These are phyloP conservation scores for Melanerpes aurifrons DNA, from an alignment of 2,113 vertebrate genomes.

Conservation along the genomic window DNA sequence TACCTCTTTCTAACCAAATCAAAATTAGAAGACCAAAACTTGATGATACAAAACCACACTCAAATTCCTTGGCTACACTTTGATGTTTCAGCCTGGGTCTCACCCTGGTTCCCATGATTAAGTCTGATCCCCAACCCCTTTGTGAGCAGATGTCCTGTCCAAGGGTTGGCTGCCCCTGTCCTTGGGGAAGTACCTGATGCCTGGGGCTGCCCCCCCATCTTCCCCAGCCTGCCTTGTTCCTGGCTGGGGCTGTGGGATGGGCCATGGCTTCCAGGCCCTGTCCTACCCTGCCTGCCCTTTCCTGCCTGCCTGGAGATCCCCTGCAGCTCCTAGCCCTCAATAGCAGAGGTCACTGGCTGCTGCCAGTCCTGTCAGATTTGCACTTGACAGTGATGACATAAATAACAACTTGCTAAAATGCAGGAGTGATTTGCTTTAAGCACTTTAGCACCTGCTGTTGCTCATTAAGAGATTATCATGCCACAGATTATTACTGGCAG, in stretches of 20 bases:
- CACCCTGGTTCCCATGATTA: fast-evolving
- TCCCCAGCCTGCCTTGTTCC: background rate
- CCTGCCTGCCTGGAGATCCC: background rate
- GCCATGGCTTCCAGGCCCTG: background rate
- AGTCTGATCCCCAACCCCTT: background rate
- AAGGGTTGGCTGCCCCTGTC: background rate
- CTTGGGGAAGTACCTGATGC: fast-evolving
- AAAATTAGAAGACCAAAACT: background rate
- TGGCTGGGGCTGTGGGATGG: fast-evolving
- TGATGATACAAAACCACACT: background rate
- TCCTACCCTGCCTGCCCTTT: background rate
- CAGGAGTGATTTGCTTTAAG: conserved; percentile 71
- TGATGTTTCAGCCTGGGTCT: background rate
- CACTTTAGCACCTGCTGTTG: conserved; percentile 77
- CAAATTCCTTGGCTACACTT: background rate
- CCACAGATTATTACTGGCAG: conserved; percentile 62
- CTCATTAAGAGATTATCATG: conserved; percentile 73
- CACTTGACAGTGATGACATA: conserved; percentile 43
- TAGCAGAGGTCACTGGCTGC: background rate
- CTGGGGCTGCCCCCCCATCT: fast-evolving
- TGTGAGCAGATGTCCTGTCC: background rate
- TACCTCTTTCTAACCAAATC: background rate
- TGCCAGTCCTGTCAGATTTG: conserved; percentile 1
- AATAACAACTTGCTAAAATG: conserved; percentile 66
- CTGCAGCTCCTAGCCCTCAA: background rate